Base-by-base conservation (phyloP, 2,797 vertebrate species). In the Lagodon rhomboides region DNA sequence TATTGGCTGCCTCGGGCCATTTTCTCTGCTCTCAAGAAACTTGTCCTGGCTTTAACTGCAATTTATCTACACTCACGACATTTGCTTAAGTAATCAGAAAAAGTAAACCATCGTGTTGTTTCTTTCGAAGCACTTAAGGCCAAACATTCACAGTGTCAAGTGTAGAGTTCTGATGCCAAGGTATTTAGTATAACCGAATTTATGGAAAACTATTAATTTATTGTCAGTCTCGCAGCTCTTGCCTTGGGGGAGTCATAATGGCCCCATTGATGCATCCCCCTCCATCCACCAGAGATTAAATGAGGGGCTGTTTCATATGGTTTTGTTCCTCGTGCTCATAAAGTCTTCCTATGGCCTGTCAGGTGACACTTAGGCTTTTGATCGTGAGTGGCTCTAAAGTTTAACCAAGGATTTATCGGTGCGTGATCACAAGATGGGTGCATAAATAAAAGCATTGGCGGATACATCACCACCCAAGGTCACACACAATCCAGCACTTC, bases 391-490 rank as follows among this genome's bases (percentile, higher is more conserved):
- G 41, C 80, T 85, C 76, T 61, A 41, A 90, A 80, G 76, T 90
- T 90, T 83, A 84, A 79, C 75, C 58, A 27, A 27, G 73, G 86
- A 93, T 92, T 92, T 93, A 93, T 90, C 60, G 73, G 56, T 12
- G 30, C 15, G 25, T 49, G 73, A 87, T 93, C 79, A 79, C 51
- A 47, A 71, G 85, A 85, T 68, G 59, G 75, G 46, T 47, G 68
- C 90, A 90, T 94, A 93, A 93, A 93, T 94, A 93, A 90, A 87
- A 87, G 86, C 82, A 86, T 66, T 81, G 87, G 85, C 68, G 30
- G 89, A 89, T 88, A 83, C 83, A 84, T 87, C 75, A 56, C 47
- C 75, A 16, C 54, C 71, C 91, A 93, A 94, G 94, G 94, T 93
- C 94, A 90, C 73, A 51, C 72, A 55, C 72, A 62, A 54, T 68